Evolutionary conservation across 2,888 invertebrate species (phyloP).

Genomic region (Abrostola tripartita): DNA sequence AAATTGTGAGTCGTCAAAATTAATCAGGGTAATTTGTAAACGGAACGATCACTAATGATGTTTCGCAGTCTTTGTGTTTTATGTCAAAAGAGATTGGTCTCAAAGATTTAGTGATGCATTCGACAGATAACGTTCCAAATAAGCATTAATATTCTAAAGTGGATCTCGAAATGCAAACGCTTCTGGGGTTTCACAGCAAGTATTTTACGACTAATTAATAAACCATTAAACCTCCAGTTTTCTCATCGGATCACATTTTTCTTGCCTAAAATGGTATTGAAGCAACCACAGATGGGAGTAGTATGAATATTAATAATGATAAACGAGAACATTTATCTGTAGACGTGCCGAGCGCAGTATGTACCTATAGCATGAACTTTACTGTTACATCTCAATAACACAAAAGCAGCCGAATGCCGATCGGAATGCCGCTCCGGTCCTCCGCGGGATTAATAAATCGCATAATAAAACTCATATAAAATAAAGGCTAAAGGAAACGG

Average conservation of each 20-base stretch:
- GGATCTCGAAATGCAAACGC: constrained; percentile 33
- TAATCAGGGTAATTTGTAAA: constrained; percentile 54
- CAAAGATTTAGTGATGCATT: constrained; percentile 44
- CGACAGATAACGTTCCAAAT: constrained; percentile 39
- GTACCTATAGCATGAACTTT: constrained; percentile 38
- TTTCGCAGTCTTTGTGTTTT: constrained; percentile 47
- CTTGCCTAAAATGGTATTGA: constrained; percentile 35
- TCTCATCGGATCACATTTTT: constrained; percentile 34
- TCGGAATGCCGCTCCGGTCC: constrained; percentile 69
- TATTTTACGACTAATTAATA: constrained; percentile 52
- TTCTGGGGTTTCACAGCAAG: constrained; percentile 36
- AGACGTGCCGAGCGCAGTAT: constrained; percentile 30
- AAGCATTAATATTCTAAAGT: constrained; percentile 38
- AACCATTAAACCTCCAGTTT: constrained; percentile 41
- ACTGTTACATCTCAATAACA: constrained; percentile 70
- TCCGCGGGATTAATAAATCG: constrained; percentile 69
- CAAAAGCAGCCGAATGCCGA: constrained; percentile 64
- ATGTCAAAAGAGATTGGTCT: constrained; percentile 33
- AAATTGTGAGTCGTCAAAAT: constrained; percentile 34
- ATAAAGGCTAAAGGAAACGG: constrained; percentile 66
- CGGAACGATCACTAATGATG: constrained; percentile 39
- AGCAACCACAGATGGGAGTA: constrained; percentile 24
- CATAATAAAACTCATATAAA: constrained; percentile 73
- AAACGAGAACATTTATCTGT: constrained; percentile 33
- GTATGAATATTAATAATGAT: constrained; percentile 42